These are phyloP conservation scores for Amphilophus citrinellus DNA, from an alignment of 2,113 vertebrate genomes.

Conservation along the genomic window DNA sequence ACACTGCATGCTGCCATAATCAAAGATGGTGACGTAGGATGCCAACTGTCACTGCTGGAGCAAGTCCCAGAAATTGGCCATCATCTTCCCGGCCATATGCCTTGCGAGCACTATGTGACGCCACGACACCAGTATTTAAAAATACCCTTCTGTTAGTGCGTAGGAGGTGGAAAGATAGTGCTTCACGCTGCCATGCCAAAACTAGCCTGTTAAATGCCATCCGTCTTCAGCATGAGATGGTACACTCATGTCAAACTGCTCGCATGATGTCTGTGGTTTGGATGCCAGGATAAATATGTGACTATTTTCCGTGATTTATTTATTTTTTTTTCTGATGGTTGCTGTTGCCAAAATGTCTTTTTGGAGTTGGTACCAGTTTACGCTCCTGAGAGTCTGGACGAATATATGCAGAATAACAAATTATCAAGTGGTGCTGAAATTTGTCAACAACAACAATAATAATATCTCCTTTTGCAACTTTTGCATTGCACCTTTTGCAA, in stretches of 20 bases:
- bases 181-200: conserved; percentile 35
- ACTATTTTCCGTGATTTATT: not conserved
- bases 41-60: conserved; percentile 81
- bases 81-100: conserved; percentile 68
- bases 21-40: conserved; percentile 74
- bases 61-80: conserved; percentile 74
- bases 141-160: conserved; percentile 54
- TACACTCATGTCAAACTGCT: conserved; percentile 38
- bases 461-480: not conserved
- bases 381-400: not conserved
- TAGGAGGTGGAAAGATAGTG: conserved; percentile 34
- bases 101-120: conserved; percentile 54
- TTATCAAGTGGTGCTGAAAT: not conserved
- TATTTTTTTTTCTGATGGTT: not conserved
- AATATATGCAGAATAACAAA: not conserved
- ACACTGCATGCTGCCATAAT: conserved; percentile 59
- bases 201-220: conserved; percentile 49
- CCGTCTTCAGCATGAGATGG: conserved; percentile 30
- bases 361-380: not conserved
- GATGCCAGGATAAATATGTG: conserved; percentile 22
- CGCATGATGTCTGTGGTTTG: conserved; percentile 7
- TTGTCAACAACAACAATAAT: not conserved
- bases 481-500: not conserved
- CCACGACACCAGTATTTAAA: conserved; percentile 65
- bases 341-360: not conserved